Evolutionary conservation across 1,140 invertebrate genomes (phyloP), one percentile per base, ranked within the genome.

Genomic region (Sitobion miscanthi): DNA sequence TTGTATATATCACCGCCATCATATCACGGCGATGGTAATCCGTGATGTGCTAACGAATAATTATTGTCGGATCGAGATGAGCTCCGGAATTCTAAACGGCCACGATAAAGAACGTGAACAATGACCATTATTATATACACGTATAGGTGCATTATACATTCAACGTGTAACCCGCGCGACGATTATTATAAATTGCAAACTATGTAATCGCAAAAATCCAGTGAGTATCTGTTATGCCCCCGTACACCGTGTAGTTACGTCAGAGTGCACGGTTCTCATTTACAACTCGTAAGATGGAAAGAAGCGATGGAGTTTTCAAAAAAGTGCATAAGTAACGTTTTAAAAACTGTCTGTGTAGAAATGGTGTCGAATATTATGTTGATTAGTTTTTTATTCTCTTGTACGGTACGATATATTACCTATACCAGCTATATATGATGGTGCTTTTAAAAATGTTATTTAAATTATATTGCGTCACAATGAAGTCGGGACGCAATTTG

Each of bases 11-110:
- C 11, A 62, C 25, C 25, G 20, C 20, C 52, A 21, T 17, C 1
- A 25, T 77, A 77, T 35, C 17, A n/a, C n/a, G 14, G 62, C 62
- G 21, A 38, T 42, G 82, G 35, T 8, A 21, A 69, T 90, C 54
- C 38, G 14, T 45, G 89, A 69, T 90, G 49, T 35, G 54, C 89
- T 90, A 90, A 90, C 35, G 54, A 57, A 90, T 77, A 17, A 77
- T 57, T 57, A 57, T 47, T 38, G 85, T 42, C 45, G 89, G 47
- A 90, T 69, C 35, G 49, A 57, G 54, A 90, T 42, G 89, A 90
- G 35, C 38, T 62, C 20, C 57, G 42, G 89, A 90, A 90, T 90
- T 90, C 57, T 90, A 90, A 90, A 62, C 54, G 54, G 54, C 0
- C 62, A 62, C 35, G 5, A 38, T 52, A 54, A 90, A 42, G 49